phyloP scores from a whole-genome alignment of 2,113 vertebrate species.

The Podarcis muralis region DNA sequence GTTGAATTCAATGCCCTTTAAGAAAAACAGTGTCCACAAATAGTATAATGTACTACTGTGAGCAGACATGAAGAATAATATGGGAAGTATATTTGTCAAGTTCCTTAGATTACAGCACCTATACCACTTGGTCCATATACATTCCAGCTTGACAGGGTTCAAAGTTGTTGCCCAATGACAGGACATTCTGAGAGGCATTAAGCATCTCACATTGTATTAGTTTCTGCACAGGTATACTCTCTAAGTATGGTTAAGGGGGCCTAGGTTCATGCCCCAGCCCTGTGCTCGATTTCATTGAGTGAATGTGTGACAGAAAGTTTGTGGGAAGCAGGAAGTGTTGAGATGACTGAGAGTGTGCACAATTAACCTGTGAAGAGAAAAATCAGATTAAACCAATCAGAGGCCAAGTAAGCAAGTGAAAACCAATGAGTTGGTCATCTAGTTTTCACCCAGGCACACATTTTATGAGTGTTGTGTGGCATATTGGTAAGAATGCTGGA shows the following conservation, averaged over 20 bases:
- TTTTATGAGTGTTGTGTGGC: too few species aligned
- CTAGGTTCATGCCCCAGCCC: neutral
- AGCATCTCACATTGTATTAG: neutral
- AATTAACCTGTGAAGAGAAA: neutral
- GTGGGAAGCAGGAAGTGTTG: neutral
- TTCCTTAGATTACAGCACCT: neutral
- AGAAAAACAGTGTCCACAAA: too few species aligned
- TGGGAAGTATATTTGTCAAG: neutral
- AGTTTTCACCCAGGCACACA: too few species aligned
- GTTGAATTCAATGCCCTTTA: too few species aligned
- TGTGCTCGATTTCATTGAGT: neutral
- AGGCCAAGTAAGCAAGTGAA: neutral
- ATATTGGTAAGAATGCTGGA: too few species aligned
- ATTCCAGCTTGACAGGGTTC: neutral
- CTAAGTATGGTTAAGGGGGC: neutral
- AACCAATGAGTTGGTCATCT: neutral
- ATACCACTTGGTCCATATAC: neutral
- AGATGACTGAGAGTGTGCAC: neutral
- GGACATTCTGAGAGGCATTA: neutral
- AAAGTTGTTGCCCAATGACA: neutral
- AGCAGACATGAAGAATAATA: neutral
- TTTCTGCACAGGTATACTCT: too few species aligned
- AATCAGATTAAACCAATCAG: neutral
- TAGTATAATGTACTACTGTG: too few species aligned
- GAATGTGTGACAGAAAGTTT: neutral